phyloP scores from a whole-genome alignment of 2,113 vertebrate species.

The Cynocephalus volans region DNA sequence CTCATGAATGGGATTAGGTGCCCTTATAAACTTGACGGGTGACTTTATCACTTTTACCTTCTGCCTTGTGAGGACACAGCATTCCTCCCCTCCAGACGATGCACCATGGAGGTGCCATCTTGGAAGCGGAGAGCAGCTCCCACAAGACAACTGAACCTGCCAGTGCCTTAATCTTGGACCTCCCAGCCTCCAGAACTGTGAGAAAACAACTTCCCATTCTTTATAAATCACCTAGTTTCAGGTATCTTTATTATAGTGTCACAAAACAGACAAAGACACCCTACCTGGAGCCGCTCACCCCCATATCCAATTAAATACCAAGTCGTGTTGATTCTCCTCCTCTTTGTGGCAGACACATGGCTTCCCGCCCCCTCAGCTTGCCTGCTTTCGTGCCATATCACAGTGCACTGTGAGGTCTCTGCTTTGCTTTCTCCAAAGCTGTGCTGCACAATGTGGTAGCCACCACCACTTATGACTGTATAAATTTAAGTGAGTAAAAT shows the following conservation, averaged over 20 bases:
- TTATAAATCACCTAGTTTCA: not conserved
- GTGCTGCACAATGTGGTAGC: not conserved
- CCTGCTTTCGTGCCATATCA: not conserved
- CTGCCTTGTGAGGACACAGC: not conserved
- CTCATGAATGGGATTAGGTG: not conserved
- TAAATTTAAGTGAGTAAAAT: not conserved
- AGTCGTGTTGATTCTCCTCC: not conserved
- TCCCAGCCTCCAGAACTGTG: too few relatives aligned
- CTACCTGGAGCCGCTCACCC: not conserved
- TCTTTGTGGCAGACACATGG: too few relatives aligned
- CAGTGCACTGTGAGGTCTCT: not conserved
- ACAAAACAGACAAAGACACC: not conserved
- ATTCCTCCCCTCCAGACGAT: not conserved
- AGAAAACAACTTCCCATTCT: not conserved
- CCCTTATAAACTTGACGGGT: not conserved
- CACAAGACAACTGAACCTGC: not conserved
- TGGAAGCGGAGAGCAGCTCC: not conserved
- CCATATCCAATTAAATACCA: not conserved
- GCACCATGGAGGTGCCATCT: not conserved
- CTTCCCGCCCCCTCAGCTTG: too few relatives aligned
- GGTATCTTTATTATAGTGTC: not conserved
- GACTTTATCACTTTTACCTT: not conserved
- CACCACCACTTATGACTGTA: not conserved
- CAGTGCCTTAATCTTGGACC: not conserved
- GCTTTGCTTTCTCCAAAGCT: not conserved